Evolutionary conservation across 2,797 vertebrate genomes (phyloP).

Genomic region (Antennarius maculatus): DNA sequence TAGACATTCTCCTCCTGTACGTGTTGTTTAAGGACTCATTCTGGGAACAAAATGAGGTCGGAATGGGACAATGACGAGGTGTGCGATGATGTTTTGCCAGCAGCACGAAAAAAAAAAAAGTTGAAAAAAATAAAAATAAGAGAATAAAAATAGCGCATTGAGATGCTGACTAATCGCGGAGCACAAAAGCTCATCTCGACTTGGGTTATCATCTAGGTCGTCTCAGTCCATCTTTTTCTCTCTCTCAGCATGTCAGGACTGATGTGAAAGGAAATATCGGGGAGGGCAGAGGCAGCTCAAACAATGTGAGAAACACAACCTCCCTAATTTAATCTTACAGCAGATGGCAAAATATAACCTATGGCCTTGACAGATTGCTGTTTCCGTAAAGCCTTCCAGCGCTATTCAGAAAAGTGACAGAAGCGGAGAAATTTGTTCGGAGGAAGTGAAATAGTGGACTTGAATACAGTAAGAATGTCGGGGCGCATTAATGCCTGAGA

Average conservation of each 20-base stretch:
- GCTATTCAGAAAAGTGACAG: constrained; percentile 46
- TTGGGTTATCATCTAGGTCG: constrained; percentile 63
- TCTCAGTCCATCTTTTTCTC: constrained; percentile 46
- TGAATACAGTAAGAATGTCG: constrained; percentile 22
- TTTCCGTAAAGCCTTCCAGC: constrained; percentile 77
- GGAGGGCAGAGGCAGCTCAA: constrained; percentile 68
- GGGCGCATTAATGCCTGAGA: constrained; percentile 12
- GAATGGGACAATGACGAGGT: constrained; percentile 5
- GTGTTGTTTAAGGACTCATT: constrained; percentile 34
- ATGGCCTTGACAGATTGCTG: constrained; percentile 80
- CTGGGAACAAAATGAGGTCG: constrained; percentile 22
- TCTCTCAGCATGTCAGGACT: constrained; percentile 43
- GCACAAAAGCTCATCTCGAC: constrained; percentile 58
- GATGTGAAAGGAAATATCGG: constrained; percentile 66
- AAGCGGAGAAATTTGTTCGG: constrained; percentile 53
- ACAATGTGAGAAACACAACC: constrained; percentile 74
- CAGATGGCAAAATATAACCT: constrained; percentile 81
- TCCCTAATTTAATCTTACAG: constrained; percentile 77
- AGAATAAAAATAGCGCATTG: constrained; percentile 33
- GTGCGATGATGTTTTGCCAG: constrained; percentile 15
- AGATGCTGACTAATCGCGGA: constrained; percentile 60
- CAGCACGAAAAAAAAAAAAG: constrained; percentile 2
- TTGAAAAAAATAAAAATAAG: neutral
- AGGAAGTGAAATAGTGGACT: constrained; percentile 42
- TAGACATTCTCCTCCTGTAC: constrained; percentile 23